A percentile compares a stretch with the other conserved stretches of the same genome.
phyloP scores from a whole-genome alignment of 2,113 vertebrate genomes.

The Ranitomeya imitator region DNA sequence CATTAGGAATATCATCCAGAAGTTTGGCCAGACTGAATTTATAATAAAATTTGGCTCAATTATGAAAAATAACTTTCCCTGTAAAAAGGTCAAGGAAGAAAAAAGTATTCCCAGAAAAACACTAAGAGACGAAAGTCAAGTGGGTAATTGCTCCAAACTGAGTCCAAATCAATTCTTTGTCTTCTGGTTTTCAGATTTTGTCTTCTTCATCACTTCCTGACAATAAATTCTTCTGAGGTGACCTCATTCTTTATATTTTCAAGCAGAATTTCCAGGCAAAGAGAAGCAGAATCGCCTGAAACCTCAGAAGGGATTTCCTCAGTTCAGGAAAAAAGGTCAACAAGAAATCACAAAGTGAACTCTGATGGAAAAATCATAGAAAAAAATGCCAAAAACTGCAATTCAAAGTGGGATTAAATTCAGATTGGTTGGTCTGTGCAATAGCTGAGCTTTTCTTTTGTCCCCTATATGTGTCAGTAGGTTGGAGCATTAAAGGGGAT shows the following conservation, averaged over 20 bases:
- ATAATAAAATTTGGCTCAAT: conserved; percentile 15
- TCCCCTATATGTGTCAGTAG: too few species aligned
- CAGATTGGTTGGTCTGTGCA: too few species aligned
- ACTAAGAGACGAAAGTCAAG: not conserved
- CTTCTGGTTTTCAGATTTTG: conserved; percentile 10
- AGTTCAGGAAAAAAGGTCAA: not conserved
- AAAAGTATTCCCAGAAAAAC: conserved; percentile 46
- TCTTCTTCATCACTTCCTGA: conserved; percentile 28
- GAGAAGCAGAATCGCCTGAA: not conserved
- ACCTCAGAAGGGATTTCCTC: not conserved
- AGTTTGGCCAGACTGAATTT: not conserved
- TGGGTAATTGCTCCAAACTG: not conserved
- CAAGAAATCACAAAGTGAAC: not conserved
- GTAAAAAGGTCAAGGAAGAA: conserved; percentile 6
- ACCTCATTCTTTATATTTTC: conserved; percentile 19
- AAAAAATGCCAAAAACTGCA: not conserved
- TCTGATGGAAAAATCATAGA: not conserved
- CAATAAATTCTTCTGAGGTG: not conserved
- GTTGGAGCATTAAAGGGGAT: too few species aligned
- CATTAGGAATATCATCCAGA: not conserved
- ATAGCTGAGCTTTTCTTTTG: too few species aligned
- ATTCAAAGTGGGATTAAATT: too few species aligned
- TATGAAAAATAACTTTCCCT: conserved; percentile 22
- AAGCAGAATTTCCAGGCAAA: not conserved
- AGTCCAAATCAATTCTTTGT: conserved; percentile 38